phyloP scores from a whole-genome alignment of 2,888 invertebrate species.

The Tromatobia lineatoria region DNA sequence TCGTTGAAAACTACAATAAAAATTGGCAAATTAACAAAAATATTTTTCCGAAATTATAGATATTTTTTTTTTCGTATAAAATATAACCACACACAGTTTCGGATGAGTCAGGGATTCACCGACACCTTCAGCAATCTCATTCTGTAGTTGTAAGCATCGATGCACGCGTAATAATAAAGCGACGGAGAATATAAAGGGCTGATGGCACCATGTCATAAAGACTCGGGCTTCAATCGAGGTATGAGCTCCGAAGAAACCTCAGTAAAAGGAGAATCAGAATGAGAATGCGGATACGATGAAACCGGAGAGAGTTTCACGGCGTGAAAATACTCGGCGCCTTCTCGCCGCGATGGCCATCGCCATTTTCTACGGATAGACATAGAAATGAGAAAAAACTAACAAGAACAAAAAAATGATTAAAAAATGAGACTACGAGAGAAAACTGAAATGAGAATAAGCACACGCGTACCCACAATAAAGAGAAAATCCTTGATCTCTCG shows the following conservation, averaged over 20 bases:
- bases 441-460: conserved; percentile 70
- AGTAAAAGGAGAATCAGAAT: conserved; percentile 78
- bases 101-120: background rate
- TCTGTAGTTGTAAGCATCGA: conserved; percentile 71
- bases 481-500: conserved; percentile 80
- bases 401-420: conserved; percentile 44
- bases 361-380: conserved; percentile 58
- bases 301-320: conserved; percentile 33
- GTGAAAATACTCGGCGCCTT: conserved; percentile 39
- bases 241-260: conserved; percentile 67
- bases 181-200: conserved; percentile 79
- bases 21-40: background rate
- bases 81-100: conserved; percentile 24
- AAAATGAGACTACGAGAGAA: conserved; percentile 59
- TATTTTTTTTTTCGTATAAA: conserved; percentile 2
- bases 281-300: conserved; percentile 74
- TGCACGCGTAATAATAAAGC: conserved; percentile 82
- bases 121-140: conserved; percentile 22
- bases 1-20: too few relatives aligned
- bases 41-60: background rate
- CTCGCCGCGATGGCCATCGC: conserved; percentile 49
- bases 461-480: conserved; percentile 70
- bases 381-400: conserved; percentile 58
- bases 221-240: conserved; percentile 79
- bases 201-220: conserved; percentile 80